Conservation (phyloP, 2,888 invertebrate genomes). For the Drosophila demipolita region DNA sequence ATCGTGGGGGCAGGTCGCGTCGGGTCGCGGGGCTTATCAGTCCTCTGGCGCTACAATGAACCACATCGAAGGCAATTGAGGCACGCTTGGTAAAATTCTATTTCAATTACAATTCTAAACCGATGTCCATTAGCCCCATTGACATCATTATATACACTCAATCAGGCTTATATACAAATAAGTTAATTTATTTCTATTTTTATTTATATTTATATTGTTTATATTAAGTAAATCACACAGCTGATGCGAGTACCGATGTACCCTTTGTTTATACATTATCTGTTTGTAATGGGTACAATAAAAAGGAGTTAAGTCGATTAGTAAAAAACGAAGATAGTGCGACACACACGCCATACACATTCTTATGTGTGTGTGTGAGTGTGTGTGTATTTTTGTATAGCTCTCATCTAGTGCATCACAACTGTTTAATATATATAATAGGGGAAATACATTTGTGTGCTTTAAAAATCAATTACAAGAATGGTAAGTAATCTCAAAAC, state of each 20-base stretch:
- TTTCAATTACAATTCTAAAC: constrained; percentile 28
- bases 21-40: constrained; percentile 33
- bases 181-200: not conserved
- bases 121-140: constrained; percentile 22
- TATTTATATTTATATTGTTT: too few species aligned
- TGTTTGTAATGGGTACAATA: not conserved
- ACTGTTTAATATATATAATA: constrained; percentile 29
- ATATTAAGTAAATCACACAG: not conserved
- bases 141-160: constrained; percentile 1
- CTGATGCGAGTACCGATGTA: not conserved
- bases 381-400: constrained; percentile 7
- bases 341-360: not conserved
- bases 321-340: not conserved
- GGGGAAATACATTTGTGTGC: constrained; percentile 8
- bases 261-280: not conserved
- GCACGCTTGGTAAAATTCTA: constrained; percentile 18
- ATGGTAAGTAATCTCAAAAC: constrained; percentile 6
- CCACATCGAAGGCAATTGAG: constrained; percentile 26
- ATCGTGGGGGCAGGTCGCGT: constrained; percentile 13
- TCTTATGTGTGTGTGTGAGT: not conserved
- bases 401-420: constrained; percentile 22
- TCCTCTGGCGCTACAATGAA: constrained; percentile 21
- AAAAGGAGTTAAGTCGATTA: not conserved
- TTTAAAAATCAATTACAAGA: constrained; percentile 30
- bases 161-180: not conserved